phyloP scores from a whole-genome alignment of 2,797 vertebrate genomes.

The Aplochiton taeniatus region DNA sequence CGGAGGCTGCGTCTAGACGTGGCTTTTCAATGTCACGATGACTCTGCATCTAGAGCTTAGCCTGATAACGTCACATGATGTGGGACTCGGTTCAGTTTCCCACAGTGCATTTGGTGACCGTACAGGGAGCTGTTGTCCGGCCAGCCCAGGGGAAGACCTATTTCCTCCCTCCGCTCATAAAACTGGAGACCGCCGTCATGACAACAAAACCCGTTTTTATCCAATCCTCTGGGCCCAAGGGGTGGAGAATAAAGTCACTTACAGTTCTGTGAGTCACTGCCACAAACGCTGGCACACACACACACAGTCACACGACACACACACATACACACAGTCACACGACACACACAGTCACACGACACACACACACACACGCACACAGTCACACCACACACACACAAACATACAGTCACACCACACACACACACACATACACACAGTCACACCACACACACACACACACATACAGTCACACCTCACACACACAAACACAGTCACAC shows the following conservation, averaged over 20 bases:
- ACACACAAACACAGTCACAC: too few species aligned
- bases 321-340: neutral
- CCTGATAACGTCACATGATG: too few species aligned
- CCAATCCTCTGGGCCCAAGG: slow-evolving; percentile 24
- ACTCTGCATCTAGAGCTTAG: too few species aligned
- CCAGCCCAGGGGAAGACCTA: slow-evolving; percentile 31
- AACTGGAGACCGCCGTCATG: too few species aligned
- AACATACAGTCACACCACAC: neutral
- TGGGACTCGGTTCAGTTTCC: too few species aligned
- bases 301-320: neutral
- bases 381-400: slow-evolving; percentile 2
- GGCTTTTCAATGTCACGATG: too few species aligned
- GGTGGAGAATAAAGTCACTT: slow-evolving; percentile 53
- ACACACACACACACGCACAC: neutral
- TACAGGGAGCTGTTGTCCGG: too few species aligned
- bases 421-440: neutral
- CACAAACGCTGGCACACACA: slow-evolving; percentile 35
- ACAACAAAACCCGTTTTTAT: too few species aligned
- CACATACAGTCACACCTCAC: neutral
- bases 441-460: neutral
- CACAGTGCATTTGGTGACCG: too few species aligned
- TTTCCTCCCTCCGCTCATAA: slow-evolving; percentile 37
- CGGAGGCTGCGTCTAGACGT: too few species aligned
- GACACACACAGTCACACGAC: neutral
- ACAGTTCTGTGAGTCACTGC: slow-evolving; percentile 59